A percentile compares a stretch with the other conserved stretches of the same genome.
Evolutionary conservation across 1,140 invertebrate species (phyloP).

Genomic region (Chrysoperla carnea): DNA sequence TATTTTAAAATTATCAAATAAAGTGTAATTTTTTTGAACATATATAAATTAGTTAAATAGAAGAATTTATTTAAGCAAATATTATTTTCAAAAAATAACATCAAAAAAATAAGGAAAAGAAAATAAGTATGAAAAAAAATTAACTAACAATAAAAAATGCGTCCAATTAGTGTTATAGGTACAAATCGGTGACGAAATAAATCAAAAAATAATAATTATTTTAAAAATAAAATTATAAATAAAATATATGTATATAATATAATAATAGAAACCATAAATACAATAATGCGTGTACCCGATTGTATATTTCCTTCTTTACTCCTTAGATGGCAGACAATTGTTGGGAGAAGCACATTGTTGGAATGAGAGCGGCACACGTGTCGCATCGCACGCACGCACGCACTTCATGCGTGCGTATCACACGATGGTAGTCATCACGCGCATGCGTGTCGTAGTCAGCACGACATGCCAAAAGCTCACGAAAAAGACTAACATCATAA

Average conservation of each 20-base stretch:
- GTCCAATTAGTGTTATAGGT: neutral
- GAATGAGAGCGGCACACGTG: neutral
- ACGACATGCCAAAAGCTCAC: neutral
- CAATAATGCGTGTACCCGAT: slow-evolving; percentile 17
- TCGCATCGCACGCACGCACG: neutral
- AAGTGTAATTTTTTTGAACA: too few species aligned
- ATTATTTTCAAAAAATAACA: too few species aligned
- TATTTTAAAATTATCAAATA: too few species aligned
- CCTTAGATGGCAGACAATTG: neutral
- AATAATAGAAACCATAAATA: slow-evolving; percentile 6
- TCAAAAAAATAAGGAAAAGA: too few species aligned
- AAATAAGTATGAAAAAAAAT: too few species aligned
- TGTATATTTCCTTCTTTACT: neutral
- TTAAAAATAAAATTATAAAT: neutral
- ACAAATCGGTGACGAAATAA: neutral
- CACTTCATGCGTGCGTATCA: too few species aligned
- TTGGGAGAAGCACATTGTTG: slow-evolving; percentile 1
- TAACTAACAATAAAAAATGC: neutral
- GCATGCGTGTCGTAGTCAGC: neutral
- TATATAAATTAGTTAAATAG: too few species aligned
- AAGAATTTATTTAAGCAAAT: too few species aligned
- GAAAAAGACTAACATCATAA: neutral
- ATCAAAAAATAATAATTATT: neutral
- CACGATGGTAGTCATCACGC: neutral
- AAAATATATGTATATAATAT: slow-evolving; percentile 1